Evolutionary conservation across 1,140 invertebrate genomes (phyloP), one percentile per base, ranked within the genome.

Genomic region (Drosophila melanogaster): DNA sequence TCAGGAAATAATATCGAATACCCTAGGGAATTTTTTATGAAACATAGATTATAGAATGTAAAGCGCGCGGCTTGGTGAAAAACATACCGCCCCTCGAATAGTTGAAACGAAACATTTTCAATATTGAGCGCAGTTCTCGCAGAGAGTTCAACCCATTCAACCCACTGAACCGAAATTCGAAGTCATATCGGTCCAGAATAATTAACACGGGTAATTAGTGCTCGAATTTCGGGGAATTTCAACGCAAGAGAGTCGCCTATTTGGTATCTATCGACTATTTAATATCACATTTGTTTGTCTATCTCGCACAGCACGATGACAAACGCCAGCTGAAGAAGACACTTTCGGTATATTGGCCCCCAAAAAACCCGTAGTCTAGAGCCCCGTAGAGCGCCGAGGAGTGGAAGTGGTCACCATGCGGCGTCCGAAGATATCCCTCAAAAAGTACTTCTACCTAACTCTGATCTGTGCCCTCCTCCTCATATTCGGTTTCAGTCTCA

Each of bases 401-500:
- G 17, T 43, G 15, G 26, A 22, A 33, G 41, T 54, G 55, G 14
- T 77, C 81, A 85, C 38, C 69, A 91, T 92, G 91, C 74, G 91
- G 73, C 83, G 87, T 47, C 91, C 90, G 19, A 92, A 92, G 72
- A 86, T 92, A 62, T 92, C 92, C 15, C 58, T 92, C 37, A 92
- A 92, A 61, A 90, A 90, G 65, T 92, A 92, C 75, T 92, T 92
- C 69, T 90, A 90, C 54, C 84, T 92, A 46, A 91, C 87, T 33
- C 73, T 92, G 24, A 81, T 92, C 50, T 92, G 90, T 64, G 90
- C 90, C 4, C 60, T 92, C 15, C 61, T 92, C 24, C 70, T 92
- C 38, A 89, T 92, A 57, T 92, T 92, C 59, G 90, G 90, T 62
- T 90, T 92, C 69, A 92, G 89, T 90, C 70, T 92, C 57, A 92